phyloP scores from a whole-genome alignment of 2,797 vertebrate genomes.

The Ficedula albicollis region DNA sequence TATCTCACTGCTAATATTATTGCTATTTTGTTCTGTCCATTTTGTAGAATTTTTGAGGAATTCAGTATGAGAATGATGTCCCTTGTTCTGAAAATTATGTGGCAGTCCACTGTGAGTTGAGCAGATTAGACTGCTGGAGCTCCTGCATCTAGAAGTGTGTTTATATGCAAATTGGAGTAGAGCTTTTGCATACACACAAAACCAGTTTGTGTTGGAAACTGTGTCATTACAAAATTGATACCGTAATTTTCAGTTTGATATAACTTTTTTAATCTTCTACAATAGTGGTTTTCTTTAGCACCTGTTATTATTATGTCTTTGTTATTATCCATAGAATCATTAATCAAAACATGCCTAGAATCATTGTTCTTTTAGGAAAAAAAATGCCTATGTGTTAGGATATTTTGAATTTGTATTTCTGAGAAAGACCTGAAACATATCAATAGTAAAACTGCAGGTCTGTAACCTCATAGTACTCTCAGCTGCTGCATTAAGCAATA shows the following conservation, averaged over 20 bases:
- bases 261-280: neutral
- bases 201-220: neutral
- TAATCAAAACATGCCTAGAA: neutral
- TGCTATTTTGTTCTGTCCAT: neutral
- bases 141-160: neutral
- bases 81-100: neutral
- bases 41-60: neutral
- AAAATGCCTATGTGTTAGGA: neutral
- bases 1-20: neutral
- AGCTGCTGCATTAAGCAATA: slow-evolving; percentile 49
- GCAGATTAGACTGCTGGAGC: neutral
- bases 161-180: neutral
- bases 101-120: neutral
- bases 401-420: slow-evolving; percentile 43
- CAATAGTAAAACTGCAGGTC: slow-evolving; percentile 43
- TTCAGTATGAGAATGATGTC: neutral
- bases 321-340: neutral
- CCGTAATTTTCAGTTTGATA: neutral
- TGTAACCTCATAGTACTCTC: slow-evolving; percentile 21
- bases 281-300: neutral
- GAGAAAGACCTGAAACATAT: slow-evolving; percentile 24
- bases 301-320: neutral
- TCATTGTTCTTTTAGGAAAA: neutral
- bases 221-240: neutral
- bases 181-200: neutral